These are phyloP conservation scores for Limnothrissa miodon DNA, from an alignment of 2,113 vertebrate genomes.

Conservation along the genomic window DNA sequence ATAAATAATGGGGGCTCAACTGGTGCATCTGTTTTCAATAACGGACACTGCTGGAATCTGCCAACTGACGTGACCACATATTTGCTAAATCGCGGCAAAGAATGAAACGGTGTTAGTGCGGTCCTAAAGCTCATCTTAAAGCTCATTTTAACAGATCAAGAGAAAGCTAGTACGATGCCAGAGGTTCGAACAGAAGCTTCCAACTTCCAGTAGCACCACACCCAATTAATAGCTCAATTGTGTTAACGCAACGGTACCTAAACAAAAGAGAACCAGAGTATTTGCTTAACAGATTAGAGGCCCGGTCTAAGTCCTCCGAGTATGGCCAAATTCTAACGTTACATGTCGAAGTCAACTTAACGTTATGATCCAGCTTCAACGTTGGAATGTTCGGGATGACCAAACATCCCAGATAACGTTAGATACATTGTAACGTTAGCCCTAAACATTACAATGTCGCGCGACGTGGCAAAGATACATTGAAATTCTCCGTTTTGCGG, in stretches of 20 bases:
- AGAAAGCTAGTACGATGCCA: not conserved
- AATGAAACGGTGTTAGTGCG: not conserved
- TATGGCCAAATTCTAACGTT: not conserved
- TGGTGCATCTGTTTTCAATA: conserved; percentile 46
- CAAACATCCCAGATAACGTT: not conserved
- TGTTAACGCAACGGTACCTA: not conserved
- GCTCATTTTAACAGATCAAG: not conserved
- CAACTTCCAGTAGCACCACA: conserved; percentile 11
- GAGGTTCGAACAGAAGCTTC: not conserved
- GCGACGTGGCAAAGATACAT: not conserved
- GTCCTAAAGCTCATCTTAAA: not conserved
- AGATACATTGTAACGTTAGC: conserved; percentile 3
- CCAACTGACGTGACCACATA: conserved; percentile 38
- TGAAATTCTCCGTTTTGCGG: not conserved
- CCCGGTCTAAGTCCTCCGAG: not conserved
- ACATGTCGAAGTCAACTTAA: not conserved
- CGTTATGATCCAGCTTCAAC: not conserved
- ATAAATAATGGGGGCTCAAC: not conserved
- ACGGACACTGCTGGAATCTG: not conserved
- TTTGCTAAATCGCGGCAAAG: not conserved
- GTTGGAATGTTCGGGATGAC: not conserved
- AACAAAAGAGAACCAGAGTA: not conserved
- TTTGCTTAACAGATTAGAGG: not conserved
- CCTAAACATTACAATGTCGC: not conserved
- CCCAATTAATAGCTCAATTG: not conserved